Base-by-base conservation (phyloP, 2,113 vertebrate genomes). In the Podocnemis expansa region DNA sequence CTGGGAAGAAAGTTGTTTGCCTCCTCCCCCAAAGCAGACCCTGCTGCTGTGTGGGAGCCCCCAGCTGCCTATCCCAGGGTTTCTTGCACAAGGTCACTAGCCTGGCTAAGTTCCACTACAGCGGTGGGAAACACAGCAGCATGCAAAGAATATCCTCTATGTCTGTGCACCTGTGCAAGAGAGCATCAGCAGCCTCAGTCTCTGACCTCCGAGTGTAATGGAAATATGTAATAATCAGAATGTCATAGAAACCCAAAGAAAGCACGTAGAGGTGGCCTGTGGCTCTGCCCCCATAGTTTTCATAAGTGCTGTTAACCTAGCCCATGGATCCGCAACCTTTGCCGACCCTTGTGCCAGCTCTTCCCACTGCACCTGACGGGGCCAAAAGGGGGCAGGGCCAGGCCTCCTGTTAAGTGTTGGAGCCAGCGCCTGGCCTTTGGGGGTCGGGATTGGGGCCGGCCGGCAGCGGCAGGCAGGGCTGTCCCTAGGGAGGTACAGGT, bases 121-220 rank as follows among this genome's bases (percentile, higher is more conserved):
- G 3, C 0, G 56, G 56, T 29, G 27, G 10, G 9, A 52, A 84
- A 54, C 51, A 58, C 1, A 0, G 51, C 51, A 73, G 70, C 5
- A 43, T n/a, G 56, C 3, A 11, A 52, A 24, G 2, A 19, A 8
- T 70, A 38, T 5, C 31, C 31, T 12, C 29, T 58, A 58, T 29
- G 24, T 12, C 29, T 58, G 29, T 29, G 24, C 56, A 29, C 25
- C 56, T 58, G 11, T 29, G 56, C 22, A 58, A 58, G 56, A 27
- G 24, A 10, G 51, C 29, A 29, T 58, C 14, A 29, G 24, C 24
- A 8, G 3, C 17, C 22, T 31, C 34, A 0, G 0, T 38, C 31
- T 22, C 14, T 8, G 8, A 38, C 4, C 54, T 78, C 10, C 19
- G n/a, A 3, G 81, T 34, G 5, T 55, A 34, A 41, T 47, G 21